These are phyloP conservation scores for Oriolus oriolus DNA, from an alignment of 2,113 vertebrate genomes.

Conservation along the genomic window DNA sequence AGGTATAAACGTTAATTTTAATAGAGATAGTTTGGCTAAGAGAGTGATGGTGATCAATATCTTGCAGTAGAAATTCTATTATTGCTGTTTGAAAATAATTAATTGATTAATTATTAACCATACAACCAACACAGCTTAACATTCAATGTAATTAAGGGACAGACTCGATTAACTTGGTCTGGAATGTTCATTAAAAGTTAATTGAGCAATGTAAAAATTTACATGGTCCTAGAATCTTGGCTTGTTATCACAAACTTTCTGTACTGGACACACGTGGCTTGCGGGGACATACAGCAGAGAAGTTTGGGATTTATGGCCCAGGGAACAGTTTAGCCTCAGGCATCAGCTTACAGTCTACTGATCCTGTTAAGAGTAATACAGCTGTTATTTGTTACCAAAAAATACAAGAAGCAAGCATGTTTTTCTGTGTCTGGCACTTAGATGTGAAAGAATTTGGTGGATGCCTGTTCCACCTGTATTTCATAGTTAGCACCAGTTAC, in stretches of 20 bases:
- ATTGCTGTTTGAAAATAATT: neutral
- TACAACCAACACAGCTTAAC: neutral
- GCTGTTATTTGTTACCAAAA: neutral
- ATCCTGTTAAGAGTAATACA: neutral
- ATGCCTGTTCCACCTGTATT: neutral
- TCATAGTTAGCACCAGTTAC: neutral
- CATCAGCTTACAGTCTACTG: neutral
- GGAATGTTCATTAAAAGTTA: neutral
- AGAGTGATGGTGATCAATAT: neutral
- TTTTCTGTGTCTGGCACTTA: neutral
- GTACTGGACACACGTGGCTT: accelerated
- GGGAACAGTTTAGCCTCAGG: neutral
- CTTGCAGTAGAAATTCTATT: neutral
- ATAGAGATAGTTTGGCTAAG: neutral
- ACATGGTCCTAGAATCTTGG: neutral
- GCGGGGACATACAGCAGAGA: neutral
- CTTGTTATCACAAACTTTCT: neutral
- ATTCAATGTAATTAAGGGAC: neutral
- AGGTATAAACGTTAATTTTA: neutral
- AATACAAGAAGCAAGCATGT: neutral
- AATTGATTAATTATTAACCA: neutral
- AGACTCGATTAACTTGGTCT: neutral
- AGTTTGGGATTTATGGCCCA: neutral
- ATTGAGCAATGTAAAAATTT: neutral
- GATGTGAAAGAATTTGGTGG: neutral